These are phyloP conservation scores for Eupelmus urozonus DNA, from an alignment of 2,888 invertebrate species.

Conservation along the genomic window DNA sequence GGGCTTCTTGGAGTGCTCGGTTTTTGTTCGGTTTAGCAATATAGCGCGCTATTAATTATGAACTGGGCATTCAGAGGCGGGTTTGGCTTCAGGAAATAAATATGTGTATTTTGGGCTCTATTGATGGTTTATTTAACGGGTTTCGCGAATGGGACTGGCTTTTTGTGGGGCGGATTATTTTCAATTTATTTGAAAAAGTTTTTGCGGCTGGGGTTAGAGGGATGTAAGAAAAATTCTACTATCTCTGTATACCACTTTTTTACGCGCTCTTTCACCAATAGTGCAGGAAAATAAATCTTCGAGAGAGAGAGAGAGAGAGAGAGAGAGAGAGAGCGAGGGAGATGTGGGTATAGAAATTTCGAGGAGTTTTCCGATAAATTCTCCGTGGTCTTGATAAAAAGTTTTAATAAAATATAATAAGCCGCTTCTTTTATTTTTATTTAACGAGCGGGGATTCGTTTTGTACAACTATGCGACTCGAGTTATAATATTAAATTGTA, in stretches of 20 bases:
- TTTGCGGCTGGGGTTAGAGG: not conserved
- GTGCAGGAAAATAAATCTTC: conserved; percentile 1
- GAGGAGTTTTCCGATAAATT: conserved; percentile 12
- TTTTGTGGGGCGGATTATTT: not conserved
- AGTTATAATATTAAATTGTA: no score
- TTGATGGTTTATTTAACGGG: conserved; percentile 6
- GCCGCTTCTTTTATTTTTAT: not conserved
- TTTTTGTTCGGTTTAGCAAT: not conserved
- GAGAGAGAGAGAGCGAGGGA: no score
- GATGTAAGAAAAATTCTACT: not conserved
- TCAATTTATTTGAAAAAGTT: not conserved
- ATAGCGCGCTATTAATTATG: conserved; percentile 31
- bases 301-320: not conserved
- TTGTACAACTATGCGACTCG: no score
- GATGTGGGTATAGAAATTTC: not conserved
- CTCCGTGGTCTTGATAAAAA: not conserved
- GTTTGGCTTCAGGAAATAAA: no score
- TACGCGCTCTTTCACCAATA: not conserved
- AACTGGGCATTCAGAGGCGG: no score
- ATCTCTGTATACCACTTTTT: not conserved
- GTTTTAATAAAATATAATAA: not conserved
- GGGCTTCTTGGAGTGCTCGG: not conserved
- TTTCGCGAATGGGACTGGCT: not conserved
- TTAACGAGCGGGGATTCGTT: no score
- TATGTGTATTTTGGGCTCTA: not conserved